Percentiles rank a stretch among this genome's conserved stretches.
Evolutionary conservation across 2,888 invertebrate species (phyloP).

Genomic region (Sminthurides aquaticus): DNA sequence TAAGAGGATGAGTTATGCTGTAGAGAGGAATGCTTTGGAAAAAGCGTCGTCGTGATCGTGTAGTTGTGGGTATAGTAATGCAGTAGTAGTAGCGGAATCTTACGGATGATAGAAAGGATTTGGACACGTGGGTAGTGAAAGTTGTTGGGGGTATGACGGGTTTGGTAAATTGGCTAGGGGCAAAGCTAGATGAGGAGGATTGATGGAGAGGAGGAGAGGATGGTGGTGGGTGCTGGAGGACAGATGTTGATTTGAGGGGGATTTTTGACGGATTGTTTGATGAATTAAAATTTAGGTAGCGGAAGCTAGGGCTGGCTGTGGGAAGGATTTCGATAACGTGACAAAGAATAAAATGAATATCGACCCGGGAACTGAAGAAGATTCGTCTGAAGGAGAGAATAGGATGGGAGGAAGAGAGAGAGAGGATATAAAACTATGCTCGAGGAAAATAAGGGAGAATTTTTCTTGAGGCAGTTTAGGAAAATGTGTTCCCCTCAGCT

Average conservation of each 20-base stretch:
- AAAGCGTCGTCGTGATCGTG: too few relatives aligned
- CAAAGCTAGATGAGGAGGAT: neutral
- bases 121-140: too few relatives aligned
- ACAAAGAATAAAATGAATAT: constrained; percentile 29
- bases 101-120: neutral
- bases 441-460: constrained; percentile 26
- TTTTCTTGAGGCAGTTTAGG: constrained; percentile 27
- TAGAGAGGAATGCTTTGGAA: too few relatives aligned
- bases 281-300: neutral
- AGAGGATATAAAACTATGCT: constrained; percentile 27
- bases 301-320: neutral
- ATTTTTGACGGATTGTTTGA: neutral
- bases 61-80: too few relatives aligned
- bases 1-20: too few relatives aligned
- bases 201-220: neutral
- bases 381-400: neutral
- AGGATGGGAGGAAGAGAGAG: neutral
- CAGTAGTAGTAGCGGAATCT: neutral
- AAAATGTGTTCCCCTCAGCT: constrained; percentile 21
- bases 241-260: neutral
- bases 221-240: neutral
- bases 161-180: too few relatives aligned
- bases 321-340: constrained; percentile 12
- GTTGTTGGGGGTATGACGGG: too few relatives aligned
- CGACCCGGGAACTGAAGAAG: constrained; percentile 17